Evolutionary conservation across 2,113 vertebrate genomes (phyloP), one percentile per base, ranked within the genome.

Genomic region (Sinocyclocheilus rhinocerous): DNA sequence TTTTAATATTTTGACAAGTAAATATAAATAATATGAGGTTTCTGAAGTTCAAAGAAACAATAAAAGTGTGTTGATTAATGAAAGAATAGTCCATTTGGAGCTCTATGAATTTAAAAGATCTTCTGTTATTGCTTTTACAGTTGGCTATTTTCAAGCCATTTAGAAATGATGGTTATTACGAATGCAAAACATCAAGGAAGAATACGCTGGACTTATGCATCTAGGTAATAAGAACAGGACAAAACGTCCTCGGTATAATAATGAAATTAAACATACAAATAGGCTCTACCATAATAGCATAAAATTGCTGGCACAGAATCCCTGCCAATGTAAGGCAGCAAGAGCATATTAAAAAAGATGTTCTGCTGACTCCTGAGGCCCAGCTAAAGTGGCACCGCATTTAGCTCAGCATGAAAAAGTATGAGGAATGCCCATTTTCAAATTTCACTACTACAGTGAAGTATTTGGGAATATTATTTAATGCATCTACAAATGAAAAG

Each of bases 211-310:
- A 39, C 18, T 80, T 15, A 8, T 9, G 11, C 12, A 61, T 80
- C 22, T 59, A 33, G 52, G 26, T 36, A 61, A 61, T 79, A 79
- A 59, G 29, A n/a, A 78, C 50, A 39, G 24, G 29, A 59, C 18
- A 59, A 78, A 78, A 78, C 0, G 52, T 78, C 26, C 52, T 9
- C 1, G 2, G 18, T 20, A 59, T 22, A 77, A 22, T 59, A 9
- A 12, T 55, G 29, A 39, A 57, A 78, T 59, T 79, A 59, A n/a
- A 79, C 29, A 6, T 59, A 22, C 20, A 79, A 79, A 79, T 79
- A 79, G 78, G 13, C 22, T 61, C 42, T 45, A 45, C 9, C 9
- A 10, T 45, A 2, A 45, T 45, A 9, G 42, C 42, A 45, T 45
- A 80, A 80, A 61, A 80, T 6, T 63, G 22, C 33, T n/a, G 29